A percentile compares a stretch with the other conserved stretches of the same genome.
phyloP scores from a whole-genome alignment of 2,888 invertebrate genomes.

The Myopa testacea region DNA sequence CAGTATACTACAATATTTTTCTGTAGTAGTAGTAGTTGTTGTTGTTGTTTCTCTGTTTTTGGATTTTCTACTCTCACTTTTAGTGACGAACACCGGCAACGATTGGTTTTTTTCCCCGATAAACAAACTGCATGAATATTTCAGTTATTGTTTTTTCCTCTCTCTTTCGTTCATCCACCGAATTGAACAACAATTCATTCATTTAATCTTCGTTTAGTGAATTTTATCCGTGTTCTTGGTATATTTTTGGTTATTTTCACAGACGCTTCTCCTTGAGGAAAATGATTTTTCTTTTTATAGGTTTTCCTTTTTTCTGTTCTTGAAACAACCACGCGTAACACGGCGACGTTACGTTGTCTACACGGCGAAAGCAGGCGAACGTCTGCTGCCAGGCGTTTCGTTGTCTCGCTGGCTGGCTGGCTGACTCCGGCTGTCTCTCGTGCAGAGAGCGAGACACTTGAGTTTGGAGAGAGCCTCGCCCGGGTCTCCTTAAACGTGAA shows the following conservation, averaged over 20 bases:
- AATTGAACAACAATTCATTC: not conserved
- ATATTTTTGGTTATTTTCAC: not conserved
- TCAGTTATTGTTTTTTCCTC: too few species aligned
- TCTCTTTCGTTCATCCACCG: too few species aligned
- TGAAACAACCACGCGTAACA: not conserved
- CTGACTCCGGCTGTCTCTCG: too few species aligned
- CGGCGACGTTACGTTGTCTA: slow-evolving; percentile 15
- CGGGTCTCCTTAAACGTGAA: too few species aligned
- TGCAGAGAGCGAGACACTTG: too few species aligned
- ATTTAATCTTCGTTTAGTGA: too few species aligned
- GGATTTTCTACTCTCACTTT: not conserved
- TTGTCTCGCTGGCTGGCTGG: not conserved
- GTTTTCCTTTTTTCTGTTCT: not conserved
- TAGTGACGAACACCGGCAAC: not conserved
- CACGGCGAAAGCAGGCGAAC: slow-evolving; percentile 41
- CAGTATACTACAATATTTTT: not conserved
- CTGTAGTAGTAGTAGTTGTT: not conserved
- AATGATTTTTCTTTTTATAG: not conserved
- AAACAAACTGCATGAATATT: not conserved
- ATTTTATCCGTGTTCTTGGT: not conserved
- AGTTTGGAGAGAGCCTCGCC: too few species aligned
- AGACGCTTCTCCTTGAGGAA: not conserved
- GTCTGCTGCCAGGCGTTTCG: slow-evolving; percentile 30
- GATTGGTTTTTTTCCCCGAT: not conserved
- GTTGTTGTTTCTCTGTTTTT: slow-evolving; percentile 7